These are phyloP conservation scores for Caenorhabditis imperialis DNA, from an alignment of 2,888 invertebrate species.

Conservation along the genomic window DNA sequence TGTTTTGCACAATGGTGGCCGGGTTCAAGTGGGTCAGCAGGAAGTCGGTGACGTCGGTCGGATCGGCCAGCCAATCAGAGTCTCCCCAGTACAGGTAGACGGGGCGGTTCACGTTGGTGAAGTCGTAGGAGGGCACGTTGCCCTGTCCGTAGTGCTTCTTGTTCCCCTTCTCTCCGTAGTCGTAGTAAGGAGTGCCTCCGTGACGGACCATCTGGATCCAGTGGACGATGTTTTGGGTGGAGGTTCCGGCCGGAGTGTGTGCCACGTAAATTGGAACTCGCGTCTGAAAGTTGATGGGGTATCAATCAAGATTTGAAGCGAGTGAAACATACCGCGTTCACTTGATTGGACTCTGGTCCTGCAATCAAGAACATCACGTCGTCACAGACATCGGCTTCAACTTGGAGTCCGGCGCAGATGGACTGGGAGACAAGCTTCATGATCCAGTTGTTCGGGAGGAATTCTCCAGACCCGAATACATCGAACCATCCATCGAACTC, in stretches of 20 bases:
- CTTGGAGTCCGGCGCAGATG: constrained; percentile 71
- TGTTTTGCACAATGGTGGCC: constrained; percentile 47
- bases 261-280: constrained; percentile 80
- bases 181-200: constrained; percentile 58
- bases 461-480: constrained; percentile 80
- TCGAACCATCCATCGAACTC: constrained; percentile 67
- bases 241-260: constrained; percentile 80
- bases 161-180: constrained; percentile 61
- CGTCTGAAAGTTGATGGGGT: constrained; percentile 77
- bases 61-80: constrained; percentile 69
- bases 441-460: constrained; percentile 78
- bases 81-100: constrained; percentile 70
- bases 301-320: too few species aligned
- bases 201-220: constrained; percentile 78
- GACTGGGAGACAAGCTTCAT: constrained; percentile 69
- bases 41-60: constrained; percentile 59
- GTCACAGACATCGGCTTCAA: constrained; percentile 82
- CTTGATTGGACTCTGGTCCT: constrained; percentile 81
- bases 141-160: constrained; percentile 63
- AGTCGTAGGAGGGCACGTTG: constrained; percentile 62
- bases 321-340: constrained; percentile 73
- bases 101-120: constrained; percentile 61
- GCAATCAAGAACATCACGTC: constrained; percentile 85
- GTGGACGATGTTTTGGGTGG: constrained; percentile 79
- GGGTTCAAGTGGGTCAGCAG: constrained; percentile 49